Evolutionary conservation across 2,888 invertebrate genomes (phyloP).

Genomic region (Seira ritae): DNA sequence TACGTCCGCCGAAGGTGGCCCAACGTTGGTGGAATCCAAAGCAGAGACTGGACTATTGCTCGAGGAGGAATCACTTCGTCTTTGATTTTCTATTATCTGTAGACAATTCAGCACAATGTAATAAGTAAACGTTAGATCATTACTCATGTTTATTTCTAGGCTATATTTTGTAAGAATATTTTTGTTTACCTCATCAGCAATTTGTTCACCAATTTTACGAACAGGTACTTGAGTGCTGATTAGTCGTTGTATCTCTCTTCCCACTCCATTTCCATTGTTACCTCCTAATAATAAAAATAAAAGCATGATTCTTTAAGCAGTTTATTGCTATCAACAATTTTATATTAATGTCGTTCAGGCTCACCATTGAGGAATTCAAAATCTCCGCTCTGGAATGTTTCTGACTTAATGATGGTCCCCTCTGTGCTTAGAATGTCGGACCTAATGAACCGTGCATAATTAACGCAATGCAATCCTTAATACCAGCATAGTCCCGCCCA

Average conservation of each 20-base stretch:
- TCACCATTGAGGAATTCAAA: conserved; percentile 56
- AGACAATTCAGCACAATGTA: not conserved
- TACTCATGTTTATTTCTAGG: too few species aligned
- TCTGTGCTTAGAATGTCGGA: conserved; percentile 23
- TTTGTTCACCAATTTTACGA: conserved; percentile 89
- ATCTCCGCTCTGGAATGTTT: conserved; percentile 50
- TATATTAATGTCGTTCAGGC: too few species aligned
- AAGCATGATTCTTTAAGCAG: too few species aligned
- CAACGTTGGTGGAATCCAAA: conserved; percentile 28
- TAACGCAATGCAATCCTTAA: too few species aligned
- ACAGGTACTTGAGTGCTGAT: conserved; percentile 88
- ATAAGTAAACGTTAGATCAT: too few species aligned
- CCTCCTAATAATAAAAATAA: conserved; percentile 36
- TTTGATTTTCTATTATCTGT: conserved; percentile 75
- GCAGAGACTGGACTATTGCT: conserved; percentile 78
- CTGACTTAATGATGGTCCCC: conserved; percentile 39
- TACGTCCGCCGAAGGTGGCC: conserved; percentile 24
- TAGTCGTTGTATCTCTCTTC: conserved; percentile 81
- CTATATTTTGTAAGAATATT: too few species aligned
- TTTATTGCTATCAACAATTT: too few species aligned
- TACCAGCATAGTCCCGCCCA: too few species aligned
- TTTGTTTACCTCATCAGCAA: conserved; percentile 83
- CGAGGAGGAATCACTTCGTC: conserved; percentile 76
- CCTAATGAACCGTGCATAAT: conserved; percentile 16
- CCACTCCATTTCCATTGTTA: conserved; percentile 58